These are phyloP conservation scores for Pachymerium ferrugineum DNA, from an alignment of 2,888 invertebrate genomes.

Conservation along the genomic window DNA sequence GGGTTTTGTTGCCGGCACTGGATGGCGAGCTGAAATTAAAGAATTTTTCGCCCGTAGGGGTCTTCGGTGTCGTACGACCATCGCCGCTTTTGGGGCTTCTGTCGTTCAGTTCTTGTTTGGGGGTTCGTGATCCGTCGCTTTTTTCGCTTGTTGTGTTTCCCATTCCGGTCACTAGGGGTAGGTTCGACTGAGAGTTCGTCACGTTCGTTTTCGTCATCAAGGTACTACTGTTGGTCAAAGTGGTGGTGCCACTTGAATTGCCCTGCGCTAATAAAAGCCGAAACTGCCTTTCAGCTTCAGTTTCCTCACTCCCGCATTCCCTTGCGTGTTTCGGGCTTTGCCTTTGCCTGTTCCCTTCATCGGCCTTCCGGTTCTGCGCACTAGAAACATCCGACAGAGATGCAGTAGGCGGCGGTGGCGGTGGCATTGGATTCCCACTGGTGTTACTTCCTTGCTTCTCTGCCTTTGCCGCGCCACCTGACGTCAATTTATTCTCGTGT, in stretches of 20 bases:
- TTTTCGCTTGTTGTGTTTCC: background rate
- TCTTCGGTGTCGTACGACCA: conserved; percentile 34
- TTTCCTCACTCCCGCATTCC: conserved; percentile 47
- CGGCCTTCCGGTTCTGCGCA: conserved; percentile 10
- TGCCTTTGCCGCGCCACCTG: background rate
- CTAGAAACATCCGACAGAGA: background rate
- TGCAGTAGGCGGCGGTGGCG: conserved; percentile 36
- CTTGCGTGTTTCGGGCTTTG: conserved; percentile 29
- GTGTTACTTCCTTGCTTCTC: conserved; percentile 27
- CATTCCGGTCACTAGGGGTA: background rate
- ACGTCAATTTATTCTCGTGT: conserved; percentile 11
- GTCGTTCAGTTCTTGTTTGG: conserved; percentile 32
- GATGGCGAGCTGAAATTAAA: background rate
- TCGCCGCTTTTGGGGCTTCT: conserved; percentile 34
- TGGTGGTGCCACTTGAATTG: background rate
- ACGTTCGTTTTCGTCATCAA: background rate
- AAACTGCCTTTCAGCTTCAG: conserved; percentile 58
- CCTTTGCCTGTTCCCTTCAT: conserved; percentile 28
- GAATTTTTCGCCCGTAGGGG: background rate
- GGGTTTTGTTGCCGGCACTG: background rate
- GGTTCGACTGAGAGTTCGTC: background rate
- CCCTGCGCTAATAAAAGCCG: conserved; percentile 50
- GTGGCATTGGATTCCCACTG: conserved; percentile 24
- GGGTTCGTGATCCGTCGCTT: conserved; percentile 29
- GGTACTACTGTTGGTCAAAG: background rate